Evolutionary conservation across 2,888 invertebrate species (phyloP).

Genomic region (Drosophila cognata): DNA sequence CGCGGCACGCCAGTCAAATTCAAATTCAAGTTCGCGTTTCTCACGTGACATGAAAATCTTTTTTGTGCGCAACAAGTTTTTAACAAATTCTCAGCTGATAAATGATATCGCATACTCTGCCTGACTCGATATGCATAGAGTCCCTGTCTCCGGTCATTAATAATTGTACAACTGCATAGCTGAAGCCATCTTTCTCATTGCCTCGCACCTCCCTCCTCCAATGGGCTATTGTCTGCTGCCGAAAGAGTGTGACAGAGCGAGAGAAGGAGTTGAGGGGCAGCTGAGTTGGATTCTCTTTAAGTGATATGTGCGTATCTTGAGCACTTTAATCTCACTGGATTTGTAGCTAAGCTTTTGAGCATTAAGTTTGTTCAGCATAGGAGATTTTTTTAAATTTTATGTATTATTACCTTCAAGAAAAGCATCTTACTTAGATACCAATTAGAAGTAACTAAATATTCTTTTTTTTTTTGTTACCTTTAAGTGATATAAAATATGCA

Average conservation of each 20-base stretch:
- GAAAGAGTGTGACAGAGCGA: background rate
- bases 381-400: background rate
- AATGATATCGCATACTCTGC: slow-evolving; percentile 78
- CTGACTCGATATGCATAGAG: slow-evolving; percentile 75
- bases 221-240: background rate
- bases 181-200: slow-evolving; percentile 18
- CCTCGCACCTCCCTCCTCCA: background rate
- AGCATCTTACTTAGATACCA: background rate
- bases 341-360: background rate
- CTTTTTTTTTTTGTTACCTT: background rate
- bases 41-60: slow-evolving; percentile 83
- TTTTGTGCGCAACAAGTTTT: slow-evolving; percentile 83
- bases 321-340: slow-evolving; percentile 4
- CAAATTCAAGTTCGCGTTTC: slow-evolving; percentile 47
- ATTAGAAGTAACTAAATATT: background rate
- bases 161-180: slow-evolving; percentile 66
- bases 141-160: slow-evolving; percentile 73
- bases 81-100: slow-evolving; percentile 81
- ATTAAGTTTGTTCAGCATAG: background rate
- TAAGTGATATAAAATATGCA: too few relatives aligned
- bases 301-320: slow-evolving; percentile 20
- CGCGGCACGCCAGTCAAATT: slow-evolving; percentile 52
- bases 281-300: slow-evolving; percentile 3
- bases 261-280: background rate
- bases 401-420: background rate